Conservation (phyloP, 1,140 invertebrate species). For the Penaeus indicus region DNA sequence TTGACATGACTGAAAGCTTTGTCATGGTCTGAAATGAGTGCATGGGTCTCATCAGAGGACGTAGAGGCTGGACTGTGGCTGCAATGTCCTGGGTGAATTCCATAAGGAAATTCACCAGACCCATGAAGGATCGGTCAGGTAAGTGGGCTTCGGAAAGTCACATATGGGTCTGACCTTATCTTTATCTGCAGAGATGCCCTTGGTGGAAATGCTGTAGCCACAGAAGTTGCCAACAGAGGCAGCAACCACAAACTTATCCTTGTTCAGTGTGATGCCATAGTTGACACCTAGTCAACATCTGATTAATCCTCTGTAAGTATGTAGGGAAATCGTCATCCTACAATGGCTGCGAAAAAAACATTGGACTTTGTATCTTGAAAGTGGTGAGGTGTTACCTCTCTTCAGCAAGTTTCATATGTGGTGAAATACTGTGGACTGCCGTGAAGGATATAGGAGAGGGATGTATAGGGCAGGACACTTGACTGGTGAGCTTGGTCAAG, state of each 20-base stretch:
- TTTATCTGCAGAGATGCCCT: slow-evolving; percentile 17
- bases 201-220: background rate
- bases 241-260: slow-evolving; percentile 35
- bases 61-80: too few relatives aligned
- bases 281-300: slow-evolving; percentile 24
- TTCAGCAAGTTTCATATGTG: slow-evolving; percentile 23
- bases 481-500: too few relatives aligned
- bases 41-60: too few relatives aligned
- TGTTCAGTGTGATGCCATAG: slow-evolving; percentile 29
- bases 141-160: too few relatives aligned
- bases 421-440: too few relatives aligned
- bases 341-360: slow-evolving; percentile 33
- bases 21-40: too few relatives aligned
- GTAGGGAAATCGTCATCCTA: slow-evolving; percentile 18
- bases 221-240: background rate
- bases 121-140: too few relatives aligned
- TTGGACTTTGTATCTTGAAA: slow-evolving; percentile 20
- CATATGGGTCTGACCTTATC: background rate
- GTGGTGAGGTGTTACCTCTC: background rate
- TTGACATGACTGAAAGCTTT: too few relatives aligned
- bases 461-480: too few relatives aligned
- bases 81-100: too few relatives aligned
- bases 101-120: too few relatives aligned
- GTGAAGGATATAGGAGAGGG: too few relatives aligned
- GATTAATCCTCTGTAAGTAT: slow-evolving; percentile 17